A percentile compares a stretch with the other conserved stretches of the same genome.
phyloP scores from a whole-genome alignment of 2,797 vertebrate genomes.

The Galagoides demidoff region DNA sequence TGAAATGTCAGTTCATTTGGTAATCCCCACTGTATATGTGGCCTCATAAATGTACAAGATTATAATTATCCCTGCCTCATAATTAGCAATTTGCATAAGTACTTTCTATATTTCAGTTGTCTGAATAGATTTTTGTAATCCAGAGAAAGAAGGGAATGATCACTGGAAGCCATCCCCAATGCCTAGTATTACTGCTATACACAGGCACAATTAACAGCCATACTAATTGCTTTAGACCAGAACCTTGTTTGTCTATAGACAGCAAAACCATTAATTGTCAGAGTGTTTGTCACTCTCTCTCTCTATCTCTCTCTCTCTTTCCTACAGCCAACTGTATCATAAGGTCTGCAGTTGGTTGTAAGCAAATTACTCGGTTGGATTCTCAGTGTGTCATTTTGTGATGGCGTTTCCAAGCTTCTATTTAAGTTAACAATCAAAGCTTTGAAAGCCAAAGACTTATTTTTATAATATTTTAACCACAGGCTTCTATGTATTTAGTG shows the following conservation, averaged over 20 bases:
- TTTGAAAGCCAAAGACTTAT: conserved; percentile 37
- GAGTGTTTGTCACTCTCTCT: conserved; percentile 71
- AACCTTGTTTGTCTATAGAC: conserved; percentile 86
- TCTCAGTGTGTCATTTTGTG: conserved; percentile 45
- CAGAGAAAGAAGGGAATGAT: conserved; percentile 84
- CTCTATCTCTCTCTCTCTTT: neutral
- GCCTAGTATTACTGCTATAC: conserved; percentile 83
- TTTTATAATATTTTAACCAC: conserved; percentile 66
- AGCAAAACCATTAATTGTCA: conserved; percentile 84
- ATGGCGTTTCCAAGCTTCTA: conserved; percentile 77
- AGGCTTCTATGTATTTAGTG: conserved; percentile 55
- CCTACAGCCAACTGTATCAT: conserved; percentile 56
- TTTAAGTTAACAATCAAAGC: conserved; percentile 49
- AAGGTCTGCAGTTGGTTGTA: conserved; percentile 78
- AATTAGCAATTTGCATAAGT: conserved; percentile 88
- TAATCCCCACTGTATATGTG: conserved; percentile 78
- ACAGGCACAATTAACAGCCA: conserved; percentile 84
- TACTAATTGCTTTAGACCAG: conserved; percentile 87
- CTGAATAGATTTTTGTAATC: conserved; percentile 87
- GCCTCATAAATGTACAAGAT: conserved; percentile 86
- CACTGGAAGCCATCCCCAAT: conserved; percentile 84
- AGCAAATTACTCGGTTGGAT: conserved; percentile 80
- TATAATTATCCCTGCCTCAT: conserved; percentile 87
- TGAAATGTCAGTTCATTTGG: conserved; percentile 80
- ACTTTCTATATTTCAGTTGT: conserved; percentile 86